phyloP scores from a whole-genome alignment of 64 coral and sea anemone genomes.

The Stylophora pistillata region DNA sequence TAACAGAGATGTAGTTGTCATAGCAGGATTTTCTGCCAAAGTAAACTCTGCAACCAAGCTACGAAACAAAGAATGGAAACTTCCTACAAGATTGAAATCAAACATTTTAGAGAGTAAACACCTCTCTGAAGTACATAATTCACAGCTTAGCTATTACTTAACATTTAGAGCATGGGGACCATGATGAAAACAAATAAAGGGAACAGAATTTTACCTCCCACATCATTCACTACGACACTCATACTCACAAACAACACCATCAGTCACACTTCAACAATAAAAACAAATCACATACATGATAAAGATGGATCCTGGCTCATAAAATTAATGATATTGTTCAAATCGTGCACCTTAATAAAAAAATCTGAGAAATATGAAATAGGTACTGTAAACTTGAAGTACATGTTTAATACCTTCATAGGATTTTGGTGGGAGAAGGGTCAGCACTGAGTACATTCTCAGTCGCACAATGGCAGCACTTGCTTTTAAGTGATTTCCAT shows the following conservation, averaged over 20 bases:
- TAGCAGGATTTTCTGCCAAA: slow-evolving; percentile 87
- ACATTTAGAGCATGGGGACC: no score
- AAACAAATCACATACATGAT: no score
- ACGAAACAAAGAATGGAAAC: slow-evolving; percentile 84
- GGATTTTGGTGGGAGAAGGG: slow-evolving; percentile 73
- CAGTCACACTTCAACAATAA: no score
- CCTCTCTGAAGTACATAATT: neutral
- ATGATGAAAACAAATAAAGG: no score
- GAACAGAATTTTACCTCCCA: no score
- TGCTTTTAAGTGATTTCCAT: slow-evolving; percentile 97
- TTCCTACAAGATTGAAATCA: slow-evolving; percentile 59
- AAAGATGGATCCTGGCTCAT: no score
- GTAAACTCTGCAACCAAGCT: slow-evolving; percentile 98
- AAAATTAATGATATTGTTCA: no score
- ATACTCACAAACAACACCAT: no score
- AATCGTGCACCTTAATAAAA: no score
- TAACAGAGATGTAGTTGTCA: slow-evolving; percentile 92
- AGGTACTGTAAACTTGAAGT: neutral
- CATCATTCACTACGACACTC: no score
- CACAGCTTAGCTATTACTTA: neutral
- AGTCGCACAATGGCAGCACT: slow-evolving; percentile 94
- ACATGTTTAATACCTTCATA: slow-evolving; percentile 79
- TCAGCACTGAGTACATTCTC: slow-evolving; percentile 80
- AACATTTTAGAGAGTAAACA: neutral
- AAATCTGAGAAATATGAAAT: no score